phyloP scores from a whole-genome alignment of 2,888 invertebrate species.

The Tetanocera ferruginea region DNA sequence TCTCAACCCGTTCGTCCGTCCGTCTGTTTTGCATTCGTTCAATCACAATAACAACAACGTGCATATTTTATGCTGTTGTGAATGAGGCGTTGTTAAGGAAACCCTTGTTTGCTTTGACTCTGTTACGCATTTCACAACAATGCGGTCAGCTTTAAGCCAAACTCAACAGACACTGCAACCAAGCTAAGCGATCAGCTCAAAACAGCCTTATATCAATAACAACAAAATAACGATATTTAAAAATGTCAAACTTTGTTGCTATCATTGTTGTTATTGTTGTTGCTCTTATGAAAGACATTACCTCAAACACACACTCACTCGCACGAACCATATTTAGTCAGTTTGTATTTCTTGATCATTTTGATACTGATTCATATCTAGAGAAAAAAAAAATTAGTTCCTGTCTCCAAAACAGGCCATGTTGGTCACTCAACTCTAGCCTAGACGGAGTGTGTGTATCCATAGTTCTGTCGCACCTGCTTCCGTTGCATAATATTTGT shows the following conservation, averaged over 20 bases:
- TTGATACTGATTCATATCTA: constrained; percentile 2
- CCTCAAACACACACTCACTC: background rate
- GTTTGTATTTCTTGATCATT: background rate
- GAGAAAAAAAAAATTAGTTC: background rate
- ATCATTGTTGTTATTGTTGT: background rate
- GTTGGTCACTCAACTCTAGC: constrained; percentile 9
- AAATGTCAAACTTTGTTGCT: background rate
- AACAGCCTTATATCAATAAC: background rate
- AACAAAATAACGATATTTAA: background rate
- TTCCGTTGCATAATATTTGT: constrained; percentile 17
- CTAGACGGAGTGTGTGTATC: background rate
- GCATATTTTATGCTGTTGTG: background rate
- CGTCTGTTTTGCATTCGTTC: background rate
- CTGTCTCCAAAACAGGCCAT: background rate
- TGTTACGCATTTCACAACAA: background rate
- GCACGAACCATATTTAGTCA: constrained; percentile 1
- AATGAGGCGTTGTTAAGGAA: background rate
- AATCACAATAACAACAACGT: background rate
- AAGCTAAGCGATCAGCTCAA: background rate
- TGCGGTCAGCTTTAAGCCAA: constrained; percentile 5
- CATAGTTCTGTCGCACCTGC: background rate
- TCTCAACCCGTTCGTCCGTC: background rate
- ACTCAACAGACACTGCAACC: background rate
- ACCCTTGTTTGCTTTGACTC: background rate
- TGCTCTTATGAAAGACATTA: background rate